Evolutionary conservation across 2,888 invertebrate species (phyloP).

Genomic region (Mimas tiliae): DNA sequence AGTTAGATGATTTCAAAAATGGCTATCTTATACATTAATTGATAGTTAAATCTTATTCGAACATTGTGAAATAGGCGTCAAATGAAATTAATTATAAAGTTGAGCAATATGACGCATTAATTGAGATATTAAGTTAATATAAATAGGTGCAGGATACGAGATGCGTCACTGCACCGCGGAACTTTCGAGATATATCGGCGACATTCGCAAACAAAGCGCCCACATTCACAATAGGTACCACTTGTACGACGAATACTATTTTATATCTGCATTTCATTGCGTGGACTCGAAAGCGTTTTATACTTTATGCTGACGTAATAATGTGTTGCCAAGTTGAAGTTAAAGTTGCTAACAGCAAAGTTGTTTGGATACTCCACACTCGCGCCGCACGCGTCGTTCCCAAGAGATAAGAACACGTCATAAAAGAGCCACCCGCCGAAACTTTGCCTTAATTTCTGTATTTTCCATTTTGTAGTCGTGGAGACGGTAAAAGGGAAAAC

Average conservation of each 20-base stretch:
- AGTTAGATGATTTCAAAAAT: too few relatives aligned
- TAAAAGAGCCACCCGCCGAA: slow-evolving; percentile 75
- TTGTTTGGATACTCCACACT: slow-evolving; percentile 51
- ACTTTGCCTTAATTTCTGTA: slow-evolving; percentile 75
- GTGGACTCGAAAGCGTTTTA: slow-evolving; percentile 41
- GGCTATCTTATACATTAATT: too few relatives aligned
- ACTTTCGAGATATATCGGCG: slow-evolving; percentile 81
- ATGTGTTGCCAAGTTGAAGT: slow-evolving; percentile 38
- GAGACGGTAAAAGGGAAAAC: slow-evolving; percentile 55
- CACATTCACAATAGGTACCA: slow-evolving; percentile 71
- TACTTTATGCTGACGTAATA: slow-evolving; percentile 51
- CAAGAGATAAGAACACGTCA: slow-evolving; percentile 78
- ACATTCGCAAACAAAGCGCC: slow-evolving; percentile 76
- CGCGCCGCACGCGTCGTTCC: slow-evolving; percentile 61
- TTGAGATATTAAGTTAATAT: slow-evolving; percentile 49
- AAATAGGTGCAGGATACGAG: slow-evolving; percentile 45
- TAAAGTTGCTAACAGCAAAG: slow-evolving; percentile 50
- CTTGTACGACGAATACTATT: slow-evolving; percentile 60
- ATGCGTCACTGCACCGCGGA: slow-evolving; percentile 68
- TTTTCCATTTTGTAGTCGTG: slow-evolving; percentile 66
- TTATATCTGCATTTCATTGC: slow-evolving; percentile 42
- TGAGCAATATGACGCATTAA: too few relatives aligned
- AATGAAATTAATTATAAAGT: too few relatives aligned
- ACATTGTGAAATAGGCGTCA: too few relatives aligned
- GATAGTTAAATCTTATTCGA: too few relatives aligned